phyloP scores from a whole-genome alignment of 2,888 invertebrate genomes.

The Andrena praecox region DNA sequence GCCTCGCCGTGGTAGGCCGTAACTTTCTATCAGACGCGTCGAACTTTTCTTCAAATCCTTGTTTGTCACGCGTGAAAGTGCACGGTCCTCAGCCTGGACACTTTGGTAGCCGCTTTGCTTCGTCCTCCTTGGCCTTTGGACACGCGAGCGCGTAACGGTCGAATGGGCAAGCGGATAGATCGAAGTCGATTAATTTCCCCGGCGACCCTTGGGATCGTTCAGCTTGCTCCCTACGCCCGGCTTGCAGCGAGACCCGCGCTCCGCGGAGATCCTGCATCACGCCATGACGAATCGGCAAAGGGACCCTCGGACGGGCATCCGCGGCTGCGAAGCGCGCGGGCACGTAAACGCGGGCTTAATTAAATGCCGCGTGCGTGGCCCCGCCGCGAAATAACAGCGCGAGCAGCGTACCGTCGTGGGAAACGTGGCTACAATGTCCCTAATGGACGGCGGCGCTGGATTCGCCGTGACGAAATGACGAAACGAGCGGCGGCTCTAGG shows the following conservation, averaged over 20 bases:
- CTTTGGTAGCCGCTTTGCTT: neutral
- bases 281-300: constrained; percentile 21
- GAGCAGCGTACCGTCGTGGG: constrained; percentile 30
- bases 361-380: constrained; percentile 27
- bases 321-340: neutral
- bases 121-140: too few relatives aligned
- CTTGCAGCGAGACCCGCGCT: neutral
- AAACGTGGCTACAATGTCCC: constrained; percentile 45
- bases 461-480: constrained; percentile 50
- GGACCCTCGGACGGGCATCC: constrained; percentile 3
- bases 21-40: constrained; percentile 41
- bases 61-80: constrained; percentile 51
- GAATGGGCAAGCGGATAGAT: too few relatives aligned
- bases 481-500: constrained; percentile 23
- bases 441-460: constrained; percentile 26
- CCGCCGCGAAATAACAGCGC: constrained; percentile 4
- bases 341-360: constrained; percentile 30
- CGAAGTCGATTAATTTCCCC: too few relatives aligned
- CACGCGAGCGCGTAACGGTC: too few relatives aligned
- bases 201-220: too few relatives aligned
- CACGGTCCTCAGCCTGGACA: neutral
- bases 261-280: neutral
- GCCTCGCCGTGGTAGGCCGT: neutral
- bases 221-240: too few relatives aligned
- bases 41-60: constrained; percentile 41